These are phyloP conservation scores for Pseudorectes ferrugineus DNA, from an alignment of 2,113 vertebrate species.

Conservation along the genomic window DNA sequence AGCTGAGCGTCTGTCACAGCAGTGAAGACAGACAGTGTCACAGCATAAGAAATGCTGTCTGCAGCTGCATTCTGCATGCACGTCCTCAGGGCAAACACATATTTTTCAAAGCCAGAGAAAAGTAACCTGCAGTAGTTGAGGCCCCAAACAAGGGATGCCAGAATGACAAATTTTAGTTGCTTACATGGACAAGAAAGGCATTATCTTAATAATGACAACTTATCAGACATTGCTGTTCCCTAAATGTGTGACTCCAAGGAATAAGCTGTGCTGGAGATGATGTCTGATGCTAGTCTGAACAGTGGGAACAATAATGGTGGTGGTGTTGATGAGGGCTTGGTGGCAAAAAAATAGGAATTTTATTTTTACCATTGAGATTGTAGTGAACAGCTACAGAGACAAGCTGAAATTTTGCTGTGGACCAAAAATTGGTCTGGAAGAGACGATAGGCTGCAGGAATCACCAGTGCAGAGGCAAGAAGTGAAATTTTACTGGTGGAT, in stretches of 20 bases:
- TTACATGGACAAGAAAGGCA: background rate
- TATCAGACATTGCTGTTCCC: background rate
- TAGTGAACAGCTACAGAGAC: background rate
- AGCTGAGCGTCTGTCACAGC: background rate
- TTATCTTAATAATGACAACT: background rate
- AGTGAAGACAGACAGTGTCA: background rate
- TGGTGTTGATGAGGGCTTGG: background rate
- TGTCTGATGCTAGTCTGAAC: background rate
- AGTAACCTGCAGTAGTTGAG: background rate
- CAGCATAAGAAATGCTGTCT: background rate
- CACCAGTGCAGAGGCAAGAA: background rate
- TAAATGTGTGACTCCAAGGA: background rate
- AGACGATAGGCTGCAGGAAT: background rate
- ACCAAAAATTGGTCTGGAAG: background rate
- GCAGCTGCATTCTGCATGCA: background rate
- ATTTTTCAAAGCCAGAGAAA: background rate
- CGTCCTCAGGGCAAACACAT: accelerated
- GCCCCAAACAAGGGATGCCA: background rate
- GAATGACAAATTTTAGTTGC: background rate
- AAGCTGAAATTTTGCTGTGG: background rate
- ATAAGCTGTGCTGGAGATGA: background rate
- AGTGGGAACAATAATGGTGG: background rate
- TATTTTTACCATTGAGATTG: background rate
- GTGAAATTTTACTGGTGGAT: background rate
- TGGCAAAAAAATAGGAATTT: background rate